These are phyloP conservation scores for Onychostruthus taczanowskii DNA, from an alignment of 2,113 vertebrate species.

Conservation along the genomic window DNA sequence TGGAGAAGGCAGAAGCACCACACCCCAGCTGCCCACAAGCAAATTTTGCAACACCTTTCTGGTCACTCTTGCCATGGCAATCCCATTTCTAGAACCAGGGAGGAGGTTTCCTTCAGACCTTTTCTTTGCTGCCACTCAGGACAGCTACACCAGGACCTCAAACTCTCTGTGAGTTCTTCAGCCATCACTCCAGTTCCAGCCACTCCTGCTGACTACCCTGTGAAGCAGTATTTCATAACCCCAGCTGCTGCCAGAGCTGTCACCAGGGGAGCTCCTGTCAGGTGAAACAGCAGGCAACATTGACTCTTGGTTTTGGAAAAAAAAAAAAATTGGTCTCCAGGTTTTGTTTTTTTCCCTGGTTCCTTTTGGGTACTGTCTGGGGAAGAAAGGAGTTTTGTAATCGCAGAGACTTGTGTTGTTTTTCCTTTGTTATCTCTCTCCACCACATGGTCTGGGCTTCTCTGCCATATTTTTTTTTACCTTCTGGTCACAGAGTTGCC, in stretches of 20 bases:
- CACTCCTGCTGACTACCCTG: neutral
- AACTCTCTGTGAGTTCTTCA: neutral
- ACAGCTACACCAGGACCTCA: neutral
- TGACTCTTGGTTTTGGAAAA: neutral
- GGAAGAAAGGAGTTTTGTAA: neutral
- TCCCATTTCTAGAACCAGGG: neutral
- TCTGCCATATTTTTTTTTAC: neutral
- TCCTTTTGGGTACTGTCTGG: neutral
- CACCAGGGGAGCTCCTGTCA: neutral
- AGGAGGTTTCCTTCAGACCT: neutral
- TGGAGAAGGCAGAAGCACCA: fast-evolving
- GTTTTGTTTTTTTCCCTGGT: neutral
- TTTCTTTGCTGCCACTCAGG: fast-evolving
- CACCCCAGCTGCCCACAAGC: fast-evolving
- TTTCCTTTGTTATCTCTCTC: neutral
- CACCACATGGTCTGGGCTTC: neutral
- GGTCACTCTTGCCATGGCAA: neutral
- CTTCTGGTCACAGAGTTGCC: neutral
- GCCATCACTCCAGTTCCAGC: fast-evolving
- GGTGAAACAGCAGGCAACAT: neutral
- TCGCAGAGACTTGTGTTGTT: fast-evolving
- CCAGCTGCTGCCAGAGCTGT: neutral
- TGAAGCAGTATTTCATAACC: neutral
- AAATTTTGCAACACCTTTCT: neutral
- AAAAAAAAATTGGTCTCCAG: neutral